Evolutionary conservation across 1,140 invertebrate species (phyloP).

Genomic region (Neodiprion fabricii): DNA sequence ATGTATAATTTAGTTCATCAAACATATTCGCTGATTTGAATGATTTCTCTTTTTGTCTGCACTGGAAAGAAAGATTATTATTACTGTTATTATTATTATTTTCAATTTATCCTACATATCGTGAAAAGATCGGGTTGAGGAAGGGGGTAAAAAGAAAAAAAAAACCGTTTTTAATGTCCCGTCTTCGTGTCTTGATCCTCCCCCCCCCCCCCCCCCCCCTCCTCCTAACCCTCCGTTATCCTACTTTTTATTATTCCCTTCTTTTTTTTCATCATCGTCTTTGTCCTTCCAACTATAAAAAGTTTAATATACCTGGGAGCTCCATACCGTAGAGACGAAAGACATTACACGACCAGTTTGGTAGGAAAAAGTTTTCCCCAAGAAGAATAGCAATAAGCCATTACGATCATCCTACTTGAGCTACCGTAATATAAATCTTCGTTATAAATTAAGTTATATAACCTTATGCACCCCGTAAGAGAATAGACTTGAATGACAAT

Average conservation of each 20-base stretch:
- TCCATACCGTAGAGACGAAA: slow-evolving; percentile 22
- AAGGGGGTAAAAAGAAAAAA: slow-evolving; percentile 13
- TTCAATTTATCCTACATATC: no score
- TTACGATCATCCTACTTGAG: slow-evolving; percentile 42
- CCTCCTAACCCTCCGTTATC: not conserved
- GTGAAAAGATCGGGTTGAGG: not conserved
- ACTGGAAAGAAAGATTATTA: no score
- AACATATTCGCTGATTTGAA: no score
- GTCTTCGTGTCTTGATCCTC: slow-evolving; percentile 6
- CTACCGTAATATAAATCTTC: slow-evolving; percentile 48
- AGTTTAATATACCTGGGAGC: slow-evolving; percentile 41
- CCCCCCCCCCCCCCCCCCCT: no score
- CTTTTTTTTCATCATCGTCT: slow-evolving; percentile 22
- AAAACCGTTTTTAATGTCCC: slow-evolving; percentile 42
- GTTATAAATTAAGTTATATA: slow-evolving; percentile 43
- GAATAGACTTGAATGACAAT: slow-evolving; percentile 13
- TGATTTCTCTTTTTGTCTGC: no score
- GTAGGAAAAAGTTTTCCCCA: slow-evolving; percentile 37
- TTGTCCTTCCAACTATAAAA: slow-evolving; percentile 44
- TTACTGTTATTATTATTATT: no score
- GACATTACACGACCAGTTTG: not conserved
- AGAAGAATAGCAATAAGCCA: slow-evolving; percentile 46
- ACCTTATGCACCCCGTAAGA: slow-evolving; percentile 15
- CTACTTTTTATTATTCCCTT: not conserved
- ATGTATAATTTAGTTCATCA: no score